phyloP scores from a whole-genome alignment of 2,113 vertebrate genomes.

The Macquaria australasica region DNA sequence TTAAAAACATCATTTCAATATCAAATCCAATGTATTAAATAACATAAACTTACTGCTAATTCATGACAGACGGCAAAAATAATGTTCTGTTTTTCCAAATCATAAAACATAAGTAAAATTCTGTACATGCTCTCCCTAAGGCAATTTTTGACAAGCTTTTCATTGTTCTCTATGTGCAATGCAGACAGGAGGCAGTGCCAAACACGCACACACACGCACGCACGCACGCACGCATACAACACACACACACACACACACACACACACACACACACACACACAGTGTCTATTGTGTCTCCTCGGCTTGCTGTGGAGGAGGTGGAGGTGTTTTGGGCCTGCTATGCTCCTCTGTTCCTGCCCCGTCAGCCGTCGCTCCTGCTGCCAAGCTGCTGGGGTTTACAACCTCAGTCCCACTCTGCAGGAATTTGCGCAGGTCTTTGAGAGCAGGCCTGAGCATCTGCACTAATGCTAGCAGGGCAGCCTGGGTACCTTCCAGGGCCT shows the following conservation, averaged over 20 bases:
- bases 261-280: conserved; percentile 21
- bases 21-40: conserved; percentile 24
- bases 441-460: conserved; percentile 93
- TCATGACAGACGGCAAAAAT: neutral
- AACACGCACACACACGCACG: conserved; percentile 15
- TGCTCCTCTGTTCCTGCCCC: conserved; percentile 58
- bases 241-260: conserved; percentile 19
- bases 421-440: conserved; percentile 95
- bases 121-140: conserved; percentile 43
- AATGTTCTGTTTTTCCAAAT: neutral
- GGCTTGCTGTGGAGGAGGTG: conserved; percentile 37
- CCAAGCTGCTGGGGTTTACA: conserved; percentile 69
- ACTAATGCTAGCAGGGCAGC: conserved; percentile 93
- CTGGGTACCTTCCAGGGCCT: conserved; percentile 96
- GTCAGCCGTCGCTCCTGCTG: conserved; percentile 32
- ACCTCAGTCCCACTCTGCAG: conserved; percentile 87
- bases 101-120: neutral
- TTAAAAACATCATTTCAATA: conserved; percentile 19
- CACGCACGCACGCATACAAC: no score
- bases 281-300: conserved; percentile 71
- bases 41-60: neutral
- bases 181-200: neutral
- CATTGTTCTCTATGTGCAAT: conserved; percentile 15
- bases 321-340: conserved; percentile 57
- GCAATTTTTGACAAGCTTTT: conserved; percentile 22